A percentile compares a stretch with the other conserved stretches of the same genome.
Evolutionary conservation across 2,797 vertebrate species (phyloP).

Genomic region (Halcyon badia): DNA sequence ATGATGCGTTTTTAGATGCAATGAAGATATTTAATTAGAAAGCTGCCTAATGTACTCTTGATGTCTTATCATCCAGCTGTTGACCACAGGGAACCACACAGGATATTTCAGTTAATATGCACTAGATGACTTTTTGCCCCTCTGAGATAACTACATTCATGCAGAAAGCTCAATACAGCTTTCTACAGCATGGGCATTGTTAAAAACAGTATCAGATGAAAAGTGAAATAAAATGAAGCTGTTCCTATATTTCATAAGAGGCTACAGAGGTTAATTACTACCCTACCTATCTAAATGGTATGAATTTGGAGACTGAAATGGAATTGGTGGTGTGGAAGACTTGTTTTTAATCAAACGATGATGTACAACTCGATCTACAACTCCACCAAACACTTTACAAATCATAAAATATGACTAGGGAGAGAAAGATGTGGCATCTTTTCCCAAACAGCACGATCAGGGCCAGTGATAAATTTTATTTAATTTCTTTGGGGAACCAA

Average conservation of each 20-base stretch:
- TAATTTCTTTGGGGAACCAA: not conserved
- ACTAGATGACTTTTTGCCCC: not conserved
- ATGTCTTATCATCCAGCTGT: slow-evolving; percentile 13
- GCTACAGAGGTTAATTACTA: not conserved
- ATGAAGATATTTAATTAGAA: slow-evolving; percentile 28
- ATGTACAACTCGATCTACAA: not conserved
- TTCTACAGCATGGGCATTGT: not conserved
- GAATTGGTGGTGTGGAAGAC: not conserved
- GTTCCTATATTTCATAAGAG: not conserved
- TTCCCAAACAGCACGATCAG: not conserved
- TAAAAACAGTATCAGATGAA: not conserved
- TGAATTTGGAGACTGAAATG: not conserved
- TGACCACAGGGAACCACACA: not conserved
- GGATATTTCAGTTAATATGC: not conserved
- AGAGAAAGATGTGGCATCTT: not conserved
- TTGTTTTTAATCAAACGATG: not conserved
- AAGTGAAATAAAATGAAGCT: not conserved
- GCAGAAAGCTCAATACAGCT: not conserved
- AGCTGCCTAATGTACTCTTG: not conserved
- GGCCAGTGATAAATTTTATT: not conserved
- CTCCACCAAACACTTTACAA: not conserved
- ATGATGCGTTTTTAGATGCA: not conserved
- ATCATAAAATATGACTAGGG: not conserved
- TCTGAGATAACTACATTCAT: not conserved
- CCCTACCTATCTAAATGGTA: not conserved